Conservation (phyloP, 1,140 invertebrate genomes). For the Phymastichus coffea region DNA sequence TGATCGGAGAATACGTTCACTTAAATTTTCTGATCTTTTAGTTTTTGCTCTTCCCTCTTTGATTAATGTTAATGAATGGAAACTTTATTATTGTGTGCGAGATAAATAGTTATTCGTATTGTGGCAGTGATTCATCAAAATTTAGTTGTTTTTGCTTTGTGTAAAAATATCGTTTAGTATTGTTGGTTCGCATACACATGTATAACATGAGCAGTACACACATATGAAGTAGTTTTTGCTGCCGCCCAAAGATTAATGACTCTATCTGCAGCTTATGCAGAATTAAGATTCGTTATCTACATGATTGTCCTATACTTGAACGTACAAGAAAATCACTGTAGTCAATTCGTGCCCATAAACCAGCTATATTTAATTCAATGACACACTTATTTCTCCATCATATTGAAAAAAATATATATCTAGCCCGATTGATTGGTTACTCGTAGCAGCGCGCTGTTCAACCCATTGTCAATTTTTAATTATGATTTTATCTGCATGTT, state of each 20-base stretch:
- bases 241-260: not conserved
- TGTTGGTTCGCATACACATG: no score
- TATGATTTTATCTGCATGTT: slow-evolving; percentile 1
- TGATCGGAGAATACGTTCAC: no score
- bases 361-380: not conserved
- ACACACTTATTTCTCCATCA: not conserved
- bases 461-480: not conserved
- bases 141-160: no score
- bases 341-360: no score
- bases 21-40: no score
- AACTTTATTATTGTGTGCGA: no score
- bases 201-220: not conserved
- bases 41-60: no score
- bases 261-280: not conserved
- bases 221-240: not conserved
- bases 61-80: no score
- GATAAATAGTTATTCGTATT: no score
- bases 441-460: no score
- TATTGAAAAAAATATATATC: not conserved
- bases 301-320: slow-evolving; percentile 2
- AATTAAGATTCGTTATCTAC: not conserved
- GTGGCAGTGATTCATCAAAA: no score
- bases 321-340: not conserved
- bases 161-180: not conserved
- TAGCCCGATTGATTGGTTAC: no score